Evolutionary conservation across 2,888 invertebrate genomes (phyloP), one percentile per base, ranked within the genome.

Genomic region (Leptopilina myrica): DNA sequence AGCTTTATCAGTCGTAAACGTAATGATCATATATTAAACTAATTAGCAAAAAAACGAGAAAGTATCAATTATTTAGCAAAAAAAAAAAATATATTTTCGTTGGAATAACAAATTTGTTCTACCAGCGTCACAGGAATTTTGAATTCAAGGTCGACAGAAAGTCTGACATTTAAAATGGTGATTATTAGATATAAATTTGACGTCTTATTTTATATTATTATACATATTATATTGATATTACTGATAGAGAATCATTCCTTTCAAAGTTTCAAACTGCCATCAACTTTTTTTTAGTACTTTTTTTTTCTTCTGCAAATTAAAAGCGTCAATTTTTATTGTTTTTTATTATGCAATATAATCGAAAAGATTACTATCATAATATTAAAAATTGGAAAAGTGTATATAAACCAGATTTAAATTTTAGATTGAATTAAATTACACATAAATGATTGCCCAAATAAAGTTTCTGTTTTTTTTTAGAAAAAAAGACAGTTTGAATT

Each of bases 1-100:
- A 92, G 89, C 89, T 92, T 84, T 92, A 90, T 85, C 91, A 89
- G 46, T 89, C 90, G 5, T 92, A 89, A 73, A 53, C 26, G 5
- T 15, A 43, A 6, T 20, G 11, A 49, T 69, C 14, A 20, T 20
- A 69, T 69, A 53, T 49, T 26, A 14, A 69, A 56, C 4, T 56
- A 14, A 73, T 8, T 69, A 14, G 26, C 12, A 69, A 69, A 69
- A 53, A 20, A 26, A 53, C 20, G 53, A 26, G 26, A 53, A 33
- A 33, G 53, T 53, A 53, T n/a, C 11, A 73, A 56, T 56, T 53
- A 26, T 8, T 20, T 73, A 5, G n/a, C 53, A 49, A 73, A 1
- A 53, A 56, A 1, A 53, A 56, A 43, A 43, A 43, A 26, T 14
- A 20, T 62, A n/a, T 56, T 56, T 33, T 20, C 20, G 20, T 53